Base-by-base conservation (phyloP, 2,888 invertebrate species). In the Saturnia japonica region DNA sequence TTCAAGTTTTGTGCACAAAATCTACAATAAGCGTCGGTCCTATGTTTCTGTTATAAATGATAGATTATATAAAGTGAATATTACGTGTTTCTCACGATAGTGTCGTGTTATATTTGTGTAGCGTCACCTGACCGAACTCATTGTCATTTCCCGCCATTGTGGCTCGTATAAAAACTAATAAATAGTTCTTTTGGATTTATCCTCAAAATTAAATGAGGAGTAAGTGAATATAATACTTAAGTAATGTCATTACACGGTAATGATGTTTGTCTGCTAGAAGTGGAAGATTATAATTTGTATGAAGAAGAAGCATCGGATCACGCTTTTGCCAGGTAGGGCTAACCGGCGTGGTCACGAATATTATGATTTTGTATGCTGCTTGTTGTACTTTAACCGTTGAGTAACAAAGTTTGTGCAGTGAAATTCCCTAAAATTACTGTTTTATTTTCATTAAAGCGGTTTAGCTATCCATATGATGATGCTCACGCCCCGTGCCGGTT, bases 141-240 rank as follows among this genome's bases (percentile, higher is more conserved):
- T 94, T 94, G 94, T 94, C 94, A 93, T 94, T 94, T 94, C 94
- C 94, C 94, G 94, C 94, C 94, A 94, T 94, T 94, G 94, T 94
- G 92, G 91, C 84, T 87, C 83, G 88, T 88, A 86, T 85, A 85
- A 84, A 81, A 85, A 85, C 74, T 83, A 83, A 81, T 78, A 69
- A 75, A 73, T 81, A 80, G 74, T 77, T 80, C 81, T 84, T 85
- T 83, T 79, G 76, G 74, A 76, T 80, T 74, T 79, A 73, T 73
- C 72, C 74, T 80, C 75, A 45, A 69, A 77, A 83, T 85, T 91
- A 83, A 78, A 91, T 91, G 90, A 85, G 80, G 82, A 85, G 82
- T 82, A 79, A 77, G 79, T 88, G 80, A 82, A 81, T 83, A 85
- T 82, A 84, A 85, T 78, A 82, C 82, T 75, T 82, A 80, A 93